Conservation (phyloP, 2,797 vertebrate genomes). For the Malacoraja senta region DNA sequence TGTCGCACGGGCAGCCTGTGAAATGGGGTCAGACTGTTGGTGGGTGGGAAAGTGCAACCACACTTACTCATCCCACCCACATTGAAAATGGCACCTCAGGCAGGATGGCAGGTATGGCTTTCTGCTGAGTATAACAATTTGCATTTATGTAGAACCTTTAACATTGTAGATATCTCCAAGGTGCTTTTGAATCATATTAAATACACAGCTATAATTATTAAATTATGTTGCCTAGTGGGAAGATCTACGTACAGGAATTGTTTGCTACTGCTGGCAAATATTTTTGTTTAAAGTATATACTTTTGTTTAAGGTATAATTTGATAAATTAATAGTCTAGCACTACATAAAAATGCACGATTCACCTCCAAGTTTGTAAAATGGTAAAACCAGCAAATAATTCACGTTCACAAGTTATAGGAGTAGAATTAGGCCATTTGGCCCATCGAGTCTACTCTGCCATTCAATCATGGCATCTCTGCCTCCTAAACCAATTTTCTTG, state of each 20-base stretch:
- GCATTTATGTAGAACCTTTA: background rate
- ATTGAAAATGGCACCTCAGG: slow-evolving; percentile 31
- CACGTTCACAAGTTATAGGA: too few relatives aligned
- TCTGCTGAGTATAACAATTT: slow-evolving; percentile 6
- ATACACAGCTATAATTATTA: background rate
- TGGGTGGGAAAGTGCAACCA: slow-evolving; percentile 30
- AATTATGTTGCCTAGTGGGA: background rate
- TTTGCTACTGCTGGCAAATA: background rate
- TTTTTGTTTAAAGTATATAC: background rate
- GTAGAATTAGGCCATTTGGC: too few relatives aligned
- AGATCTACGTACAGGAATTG: too few relatives aligned
- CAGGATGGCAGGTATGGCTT: background rate
- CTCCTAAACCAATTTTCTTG: too few relatives aligned
- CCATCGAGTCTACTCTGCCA: too few relatives aligned
- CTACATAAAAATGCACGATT: background rate
- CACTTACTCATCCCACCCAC: slow-evolving; percentile 37
- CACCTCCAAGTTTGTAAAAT: background rate
- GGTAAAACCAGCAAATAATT: too few relatives aligned
- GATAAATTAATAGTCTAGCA: background rate
- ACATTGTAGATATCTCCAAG: background rate
- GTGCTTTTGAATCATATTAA: background rate
- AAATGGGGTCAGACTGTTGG: slow-evolving; percentile 38
- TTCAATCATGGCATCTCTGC: too few relatives aligned
- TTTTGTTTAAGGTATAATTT: background rate
- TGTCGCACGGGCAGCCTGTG: slow-evolving; percentile 34